Conservation (phyloP, 2,888 invertebrate genomes). For the Watsonalla cultraria region DNA sequence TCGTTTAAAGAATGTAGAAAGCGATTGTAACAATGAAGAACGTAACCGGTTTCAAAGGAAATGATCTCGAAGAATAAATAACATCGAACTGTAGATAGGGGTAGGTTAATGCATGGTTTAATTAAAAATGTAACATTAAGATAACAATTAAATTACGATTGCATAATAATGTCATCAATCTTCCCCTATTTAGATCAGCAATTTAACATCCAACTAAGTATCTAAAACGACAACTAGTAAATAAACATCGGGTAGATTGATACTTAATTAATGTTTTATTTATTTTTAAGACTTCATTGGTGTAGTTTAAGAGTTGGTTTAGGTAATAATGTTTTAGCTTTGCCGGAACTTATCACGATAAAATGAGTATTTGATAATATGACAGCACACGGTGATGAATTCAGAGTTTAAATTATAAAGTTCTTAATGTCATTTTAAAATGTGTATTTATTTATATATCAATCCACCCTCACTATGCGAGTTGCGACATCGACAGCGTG, state of each 20-base stretch:
- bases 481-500: constrained; percentile 64
- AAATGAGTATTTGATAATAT: too few species aligned
- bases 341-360: too few species aligned
- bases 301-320: neutral
- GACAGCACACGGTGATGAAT: too few species aligned
- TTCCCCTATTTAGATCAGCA: constrained; percentile 32
- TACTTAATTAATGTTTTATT: constrained; percentile 18
- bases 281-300: constrained; percentile 11
- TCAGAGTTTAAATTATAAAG: too few species aligned
- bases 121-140: neutral
- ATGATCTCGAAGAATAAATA: constrained; percentile 20
- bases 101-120: constrained; percentile 50
- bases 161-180: constrained; percentile 38
- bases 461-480: constrained; percentile 63
- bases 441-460: constrained; percentile 35
- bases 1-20: neutral
- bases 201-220: constrained; percentile 9
- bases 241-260: constrained; percentile 61
- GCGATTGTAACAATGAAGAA: neutral
- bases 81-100: constrained; percentile 30
- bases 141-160: neutral
- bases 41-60: neutral
- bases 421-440: neutral
- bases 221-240: constrained; percentile 49
- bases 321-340: neutral